phyloP scores from a whole-genome alignment of 2,888 invertebrate species.

The Neoitamus cyanurus region DNA sequence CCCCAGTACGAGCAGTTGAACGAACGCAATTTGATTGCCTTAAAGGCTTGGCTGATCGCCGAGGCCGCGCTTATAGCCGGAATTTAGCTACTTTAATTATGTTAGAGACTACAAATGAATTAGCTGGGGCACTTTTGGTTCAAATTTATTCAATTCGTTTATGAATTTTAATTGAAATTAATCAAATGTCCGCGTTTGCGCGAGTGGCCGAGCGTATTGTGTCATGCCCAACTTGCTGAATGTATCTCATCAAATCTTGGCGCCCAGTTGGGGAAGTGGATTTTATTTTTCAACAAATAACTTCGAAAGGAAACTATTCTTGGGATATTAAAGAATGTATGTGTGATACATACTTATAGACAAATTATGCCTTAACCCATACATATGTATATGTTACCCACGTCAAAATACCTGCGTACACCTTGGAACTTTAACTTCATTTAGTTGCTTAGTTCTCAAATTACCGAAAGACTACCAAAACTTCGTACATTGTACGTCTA shows the following conservation, averaged over 20 bases:
- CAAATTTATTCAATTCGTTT: conserved; percentile 49
- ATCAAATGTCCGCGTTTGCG: conserved; percentile 51
- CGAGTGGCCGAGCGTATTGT: conserved; percentile 20
- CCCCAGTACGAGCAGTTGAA: conserved; percentile 26
- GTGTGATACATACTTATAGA: too few relatives aligned
- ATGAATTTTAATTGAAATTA: conserved; percentile 54
- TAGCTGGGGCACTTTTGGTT: conserved; percentile 48
- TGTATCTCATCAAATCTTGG: conserved; percentile 12
- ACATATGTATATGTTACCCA: too few relatives aligned
- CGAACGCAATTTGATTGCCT: conserved; percentile 42
- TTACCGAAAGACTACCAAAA: not conserved
- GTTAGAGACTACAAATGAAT: conserved; percentile 47
- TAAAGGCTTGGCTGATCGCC: conserved; percentile 10
- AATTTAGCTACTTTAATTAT: conserved; percentile 43
- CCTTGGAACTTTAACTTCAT: too few relatives aligned
- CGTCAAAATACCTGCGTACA: too few relatives aligned
- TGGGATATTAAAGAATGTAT: not conserved
- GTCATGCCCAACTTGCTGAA: conserved; percentile 28
- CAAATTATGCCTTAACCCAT: too few relatives aligned
- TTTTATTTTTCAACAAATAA: not conserved
- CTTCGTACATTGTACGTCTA: not conserved
- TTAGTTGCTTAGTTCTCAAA: too few relatives aligned
- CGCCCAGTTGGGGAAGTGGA: conserved; percentile 26
- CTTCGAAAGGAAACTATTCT: not conserved
- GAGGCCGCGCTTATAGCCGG: conserved; percentile 12